Evolutionary conservation across 1,140 invertebrate genomes (phyloP).

Genomic region (Lepidurus apus): DNA sequence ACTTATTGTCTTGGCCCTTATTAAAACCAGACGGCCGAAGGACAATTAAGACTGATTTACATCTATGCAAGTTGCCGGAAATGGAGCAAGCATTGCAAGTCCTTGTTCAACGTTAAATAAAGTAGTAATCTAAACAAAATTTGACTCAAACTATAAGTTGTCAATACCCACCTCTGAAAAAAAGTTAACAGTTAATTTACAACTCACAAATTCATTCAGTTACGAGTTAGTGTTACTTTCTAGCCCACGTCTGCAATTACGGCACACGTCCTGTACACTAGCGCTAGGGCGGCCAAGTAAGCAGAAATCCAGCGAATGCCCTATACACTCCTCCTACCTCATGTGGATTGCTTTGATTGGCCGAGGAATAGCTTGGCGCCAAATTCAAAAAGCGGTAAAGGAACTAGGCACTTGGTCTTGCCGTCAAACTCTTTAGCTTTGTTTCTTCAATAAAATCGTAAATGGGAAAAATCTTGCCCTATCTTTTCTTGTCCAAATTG

Average conservation of each 20-base stretch:
- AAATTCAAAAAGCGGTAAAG: neutral
- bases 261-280: neutral
- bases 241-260: slow-evolving; percentile 12
- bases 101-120: too few relatives aligned
- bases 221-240: neutral
- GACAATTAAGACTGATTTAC: too few relatives aligned
- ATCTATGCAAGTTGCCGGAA: too few relatives aligned
- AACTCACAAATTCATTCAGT: neutral
- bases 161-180: neutral
- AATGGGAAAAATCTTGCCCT: too few relatives aligned
- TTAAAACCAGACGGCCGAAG: too few relatives aligned
- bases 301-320: neutral
- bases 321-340: neutral
- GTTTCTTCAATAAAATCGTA: too few relatives aligned
- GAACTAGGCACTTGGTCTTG: too few relatives aligned
- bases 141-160: neutral
- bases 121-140: neutral
- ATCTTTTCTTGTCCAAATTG: too few relatives aligned
- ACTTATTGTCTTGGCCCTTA: too few relatives aligned
- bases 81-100: too few relatives aligned
- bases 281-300: neutral
- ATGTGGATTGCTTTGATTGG: slow-evolving; percentile 15
- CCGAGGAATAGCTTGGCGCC: neutral
- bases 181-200: slow-evolving; percentile 11
- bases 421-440: too few relatives aligned